phyloP scores from a whole-genome alignment of 2,888 invertebrate species.

The Agrilus cyanescens region DNA sequence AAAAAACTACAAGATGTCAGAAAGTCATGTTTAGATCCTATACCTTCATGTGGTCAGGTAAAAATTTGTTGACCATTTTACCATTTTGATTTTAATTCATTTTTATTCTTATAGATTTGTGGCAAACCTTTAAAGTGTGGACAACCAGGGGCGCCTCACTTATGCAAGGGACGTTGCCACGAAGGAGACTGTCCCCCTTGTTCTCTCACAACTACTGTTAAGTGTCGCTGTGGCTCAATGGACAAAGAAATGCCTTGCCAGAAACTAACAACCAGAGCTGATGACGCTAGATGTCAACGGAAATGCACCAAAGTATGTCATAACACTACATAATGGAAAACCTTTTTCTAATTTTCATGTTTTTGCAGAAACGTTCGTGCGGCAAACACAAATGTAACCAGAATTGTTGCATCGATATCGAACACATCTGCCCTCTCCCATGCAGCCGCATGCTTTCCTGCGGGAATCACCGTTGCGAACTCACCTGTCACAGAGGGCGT shows the following conservation, averaged over 20 bases:
- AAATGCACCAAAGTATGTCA: conserved; percentile 69
- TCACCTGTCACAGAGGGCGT: conserved; percentile 79
- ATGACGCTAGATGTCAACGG: conserved; percentile 74
- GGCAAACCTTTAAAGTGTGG: conserved; percentile 57
- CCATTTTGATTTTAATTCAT: background rate
- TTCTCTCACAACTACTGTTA: conserved; percentile 57
- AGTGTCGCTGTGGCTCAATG: conserved; percentile 78
- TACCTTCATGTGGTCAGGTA: conserved; percentile 65
- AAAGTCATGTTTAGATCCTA: conserved; percentile 63
- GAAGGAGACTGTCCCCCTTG: conserved; percentile 68
- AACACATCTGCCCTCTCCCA: conserved; percentile 74
- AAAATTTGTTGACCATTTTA: conserved; percentile 25
- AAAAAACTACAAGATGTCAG: conserved; percentile 40
- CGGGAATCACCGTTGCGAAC: conserved; percentile 79
- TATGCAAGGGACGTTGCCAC: conserved; percentile 57
- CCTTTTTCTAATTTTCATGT: background rate
- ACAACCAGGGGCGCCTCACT: conserved; percentile 51
- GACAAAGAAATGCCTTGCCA: conserved; percentile 69
- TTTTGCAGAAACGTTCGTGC: conserved; percentile 57
- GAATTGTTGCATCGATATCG: conserved; percentile 74
- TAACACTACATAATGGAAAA: background rate
- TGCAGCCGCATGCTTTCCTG: conserved; percentile 77
- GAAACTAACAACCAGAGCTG: conserved; percentile 55
- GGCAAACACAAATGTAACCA: conserved; percentile 86
- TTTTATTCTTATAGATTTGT: conserved; percentile 37